phyloP scores from a whole-genome alignment of 2,888 invertebrate genomes.

The Erynnis tages region DNA sequence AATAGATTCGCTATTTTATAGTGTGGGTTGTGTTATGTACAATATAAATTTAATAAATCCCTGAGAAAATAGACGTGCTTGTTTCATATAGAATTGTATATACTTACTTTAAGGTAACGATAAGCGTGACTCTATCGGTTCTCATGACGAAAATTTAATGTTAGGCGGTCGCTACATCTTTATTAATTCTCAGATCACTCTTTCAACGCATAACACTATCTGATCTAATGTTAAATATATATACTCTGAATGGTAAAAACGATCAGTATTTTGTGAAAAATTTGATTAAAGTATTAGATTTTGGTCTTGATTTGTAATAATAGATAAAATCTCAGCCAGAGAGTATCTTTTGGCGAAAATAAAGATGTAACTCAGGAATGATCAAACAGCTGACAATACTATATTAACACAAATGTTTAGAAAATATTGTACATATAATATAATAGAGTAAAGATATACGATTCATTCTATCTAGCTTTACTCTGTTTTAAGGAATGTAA shows the following conservation, averaged over 20 bases:
- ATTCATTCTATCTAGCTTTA: slow-evolving; percentile 72
- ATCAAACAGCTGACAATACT: slow-evolving; percentile 79
- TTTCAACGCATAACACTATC: not conserved
- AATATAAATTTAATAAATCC: slow-evolving; percentile 67
- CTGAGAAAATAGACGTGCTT: slow-evolving; percentile 70
- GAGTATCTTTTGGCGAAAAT: slow-evolving; percentile 34
- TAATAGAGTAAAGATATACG: slow-evolving; percentile 71
- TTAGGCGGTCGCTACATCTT: slow-evolving; percentile 11
- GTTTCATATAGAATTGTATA: slow-evolving; percentile 70
- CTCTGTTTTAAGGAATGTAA: slow-evolving; percentile 61
- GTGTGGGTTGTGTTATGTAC: slow-evolving; percentile 80
- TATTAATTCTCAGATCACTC: slow-evolving; percentile 13
- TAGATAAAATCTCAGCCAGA: not conserved
- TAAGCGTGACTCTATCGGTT: slow-evolving; percentile 43
- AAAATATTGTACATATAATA: slow-evolving; percentile 49
- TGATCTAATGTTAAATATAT: slow-evolving; percentile 2
- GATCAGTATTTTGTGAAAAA: not conserved
- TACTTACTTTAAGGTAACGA: slow-evolving; percentile 61
- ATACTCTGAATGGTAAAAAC: not conserved
- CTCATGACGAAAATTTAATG: slow-evolving; percentile 30
- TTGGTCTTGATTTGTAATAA: not conserved
- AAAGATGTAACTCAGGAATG: slow-evolving; percentile 64
- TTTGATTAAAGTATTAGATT: not conserved
- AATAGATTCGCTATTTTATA: slow-evolving; percentile 69
- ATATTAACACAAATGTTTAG: slow-evolving; percentile 70